Conservation (phyloP, 2,888 invertebrate genomes). For the Sesamia inferens region DNA sequence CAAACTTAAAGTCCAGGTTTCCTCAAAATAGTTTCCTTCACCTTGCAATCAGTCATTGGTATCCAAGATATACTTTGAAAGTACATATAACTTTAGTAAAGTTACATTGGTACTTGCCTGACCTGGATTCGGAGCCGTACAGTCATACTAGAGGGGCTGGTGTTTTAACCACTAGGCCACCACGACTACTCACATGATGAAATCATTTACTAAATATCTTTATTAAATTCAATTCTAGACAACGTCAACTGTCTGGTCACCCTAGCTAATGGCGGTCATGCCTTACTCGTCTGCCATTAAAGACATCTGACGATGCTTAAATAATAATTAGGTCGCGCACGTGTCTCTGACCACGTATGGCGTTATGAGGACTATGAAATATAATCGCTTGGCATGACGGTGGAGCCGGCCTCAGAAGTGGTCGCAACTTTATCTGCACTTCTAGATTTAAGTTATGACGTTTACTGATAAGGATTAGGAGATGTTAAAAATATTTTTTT, state of each 20-base stretch:
- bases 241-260: conserved; percentile 15
- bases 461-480: neutral
- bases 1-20: too few relatives aligned
- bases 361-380: conserved; percentile 61
- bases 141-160: too few relatives aligned
- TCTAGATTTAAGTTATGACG: conserved; percentile 11
- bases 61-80: too few relatives aligned
- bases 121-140: too few relatives aligned
- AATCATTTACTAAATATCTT: too few relatives aligned
- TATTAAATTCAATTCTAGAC: neutral
- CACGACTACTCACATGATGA: too few relatives aligned
- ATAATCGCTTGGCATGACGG: conserved; percentile 48
- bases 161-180: too few relatives aligned
- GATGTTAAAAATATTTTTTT: too few relatives aligned
- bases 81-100: too few relatives aligned
- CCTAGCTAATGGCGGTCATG: conserved; percentile 64
- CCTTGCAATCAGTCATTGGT: too few relatives aligned
- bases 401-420: conserved; percentile 17
- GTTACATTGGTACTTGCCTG: too few relatives aligned
- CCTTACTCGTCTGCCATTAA: conserved; percentile 68
- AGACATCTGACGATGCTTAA: conserved; percentile 74
- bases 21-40: too few relatives aligned
- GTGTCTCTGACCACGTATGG: conserved; percentile 62
- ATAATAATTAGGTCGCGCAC: conserved; percentile 72
- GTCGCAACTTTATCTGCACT: conserved; percentile 32